Conservation (phyloP, 2,113 vertebrate genomes). For the Syngnathus scovelli region DNA sequence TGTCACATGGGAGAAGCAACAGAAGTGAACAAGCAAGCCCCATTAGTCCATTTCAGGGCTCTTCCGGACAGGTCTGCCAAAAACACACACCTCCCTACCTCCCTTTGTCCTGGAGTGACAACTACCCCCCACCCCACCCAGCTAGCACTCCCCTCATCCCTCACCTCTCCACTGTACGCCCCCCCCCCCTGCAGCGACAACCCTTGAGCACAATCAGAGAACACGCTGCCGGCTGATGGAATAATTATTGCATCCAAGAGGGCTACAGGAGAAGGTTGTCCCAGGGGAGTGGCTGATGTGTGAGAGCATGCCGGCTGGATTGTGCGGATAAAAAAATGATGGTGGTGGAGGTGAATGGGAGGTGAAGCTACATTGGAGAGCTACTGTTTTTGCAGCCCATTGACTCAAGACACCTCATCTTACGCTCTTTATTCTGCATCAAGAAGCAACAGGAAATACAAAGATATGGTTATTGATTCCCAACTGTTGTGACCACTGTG, state of each 20-base stretch:
- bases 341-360: constrained; percentile 56
- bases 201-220: constrained; percentile 80
- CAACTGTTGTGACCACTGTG: constrained; percentile 20
- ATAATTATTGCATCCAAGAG: constrained; percentile 82
- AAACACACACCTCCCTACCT: constrained; percentile 22
- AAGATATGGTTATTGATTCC: constrained; percentile 18
- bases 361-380: constrained; percentile 31
- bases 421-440: constrained; percentile 3
- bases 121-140: constrained; percentile 28
- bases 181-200: constrained; percentile 69
- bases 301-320: constrained; percentile 62
- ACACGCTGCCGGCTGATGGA: constrained; percentile 80
- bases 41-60: constrained; percentile 62
- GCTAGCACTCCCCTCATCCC: constrained; percentile 22
- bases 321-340: constrained; percentile 45
- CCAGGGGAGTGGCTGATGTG: constrained; percentile 65
- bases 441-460: constrained; percentile 9
- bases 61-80: constrained; percentile 51
- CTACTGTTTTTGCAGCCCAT: constrained; percentile 22
- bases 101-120: constrained; percentile 67
- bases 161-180: constrained; percentile 46
- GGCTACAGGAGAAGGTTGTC: constrained; percentile 65
- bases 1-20: constrained; percentile 3
- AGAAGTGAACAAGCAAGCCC: constrained; percentile 35
- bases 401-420: constrained; percentile 32